Percentiles rank a stretch among this genome's conserved stretches.
phyloP scores from a whole-genome alignment of 1,140 invertebrate species.

The Agrypnia vestita region DNA sequence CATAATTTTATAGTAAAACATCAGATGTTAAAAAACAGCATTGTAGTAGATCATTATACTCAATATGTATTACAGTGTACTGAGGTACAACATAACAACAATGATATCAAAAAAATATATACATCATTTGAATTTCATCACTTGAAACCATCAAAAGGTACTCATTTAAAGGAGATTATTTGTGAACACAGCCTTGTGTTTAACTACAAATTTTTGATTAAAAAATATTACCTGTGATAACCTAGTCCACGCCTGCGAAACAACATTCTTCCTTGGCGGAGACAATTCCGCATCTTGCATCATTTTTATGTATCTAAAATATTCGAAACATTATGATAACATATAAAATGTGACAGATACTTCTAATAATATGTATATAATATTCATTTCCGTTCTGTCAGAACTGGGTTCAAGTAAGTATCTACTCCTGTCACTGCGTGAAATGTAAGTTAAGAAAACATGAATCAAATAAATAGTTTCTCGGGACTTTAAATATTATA shows the following conservation, averaged over 20 bases:
- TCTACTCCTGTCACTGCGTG: not conserved
- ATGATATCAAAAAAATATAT: too few relatives aligned
- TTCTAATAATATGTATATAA: not conserved
- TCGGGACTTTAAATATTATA: not conserved
- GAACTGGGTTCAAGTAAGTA: conserved; percentile 9
- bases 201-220: conserved; percentile 7
- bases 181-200: not conserved
- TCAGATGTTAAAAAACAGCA: too few relatives aligned
- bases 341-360: too few relatives aligned
- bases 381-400: conserved; percentile 36
- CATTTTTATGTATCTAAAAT: conserved; percentile 64
- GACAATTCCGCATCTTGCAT: conserved; percentile 76
- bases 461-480: conserved; percentile 2
- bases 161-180: not conserved
- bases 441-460: not conserved
- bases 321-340: conserved; percentile 14
- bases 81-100: too few relatives aligned
- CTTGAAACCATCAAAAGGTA: too few relatives aligned
- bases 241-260: conserved; percentile 75
- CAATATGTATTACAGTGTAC: too few relatives aligned
- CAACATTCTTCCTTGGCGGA: conserved; percentile 69
- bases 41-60: too few relatives aligned
- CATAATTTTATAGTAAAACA: too few relatives aligned
- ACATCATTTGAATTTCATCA: too few relatives aligned
- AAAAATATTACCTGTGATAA: conserved; percentile 72